Evolutionary conservation across 2,797 vertebrate genomes (phyloP), one percentile per base, ranked within the genome.

Genomic region (Rhinatrema bivittatum): DNA sequence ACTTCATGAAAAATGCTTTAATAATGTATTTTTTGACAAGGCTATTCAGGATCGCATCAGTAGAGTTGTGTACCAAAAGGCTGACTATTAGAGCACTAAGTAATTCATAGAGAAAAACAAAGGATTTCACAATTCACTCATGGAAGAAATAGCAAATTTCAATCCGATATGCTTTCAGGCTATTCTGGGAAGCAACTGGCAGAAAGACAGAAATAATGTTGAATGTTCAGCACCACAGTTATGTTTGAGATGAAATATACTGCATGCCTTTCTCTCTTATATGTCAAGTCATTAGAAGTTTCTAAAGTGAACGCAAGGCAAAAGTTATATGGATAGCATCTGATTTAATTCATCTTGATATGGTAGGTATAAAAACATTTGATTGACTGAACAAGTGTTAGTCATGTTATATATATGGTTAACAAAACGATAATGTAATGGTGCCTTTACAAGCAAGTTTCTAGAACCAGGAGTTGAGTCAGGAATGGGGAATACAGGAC

Each of bases 381-480:
- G 54, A 65, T 40, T 69, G 54, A 72, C 20, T 3, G 21, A 53
- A 60, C 55, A 54, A 29, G 41, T 64, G 47, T 46, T 37, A 16
- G 21, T n/a, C 41, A 42, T 41, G n/a, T 23, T 39, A 26, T 7
- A 32, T 34, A 20, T 29, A 37, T 29, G 40, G 60, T 48, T 34
- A 35, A 47, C 30, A 50, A 3, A n/a, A 60, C 38, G 50, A 29
- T 39, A 36, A 43, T 20, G 4, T 17, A 25, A 53, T 43, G 41
- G 17, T 33, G 53, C 34, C 55, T 70, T 74, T 59, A 47, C 56
- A 72, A 62, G 64, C 59, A 46, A 54, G 67, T 72, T 84, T 87
- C 64, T 54, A 57, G 66, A 74, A 74, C 56, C 68, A 71, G 73
- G 66, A 56, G 51, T 53, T 68, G 69, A 68, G 52, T 70, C 60